Base-by-base conservation (phyloP, 2,888 invertebrate species). In the Volucella bombylans region DNA sequence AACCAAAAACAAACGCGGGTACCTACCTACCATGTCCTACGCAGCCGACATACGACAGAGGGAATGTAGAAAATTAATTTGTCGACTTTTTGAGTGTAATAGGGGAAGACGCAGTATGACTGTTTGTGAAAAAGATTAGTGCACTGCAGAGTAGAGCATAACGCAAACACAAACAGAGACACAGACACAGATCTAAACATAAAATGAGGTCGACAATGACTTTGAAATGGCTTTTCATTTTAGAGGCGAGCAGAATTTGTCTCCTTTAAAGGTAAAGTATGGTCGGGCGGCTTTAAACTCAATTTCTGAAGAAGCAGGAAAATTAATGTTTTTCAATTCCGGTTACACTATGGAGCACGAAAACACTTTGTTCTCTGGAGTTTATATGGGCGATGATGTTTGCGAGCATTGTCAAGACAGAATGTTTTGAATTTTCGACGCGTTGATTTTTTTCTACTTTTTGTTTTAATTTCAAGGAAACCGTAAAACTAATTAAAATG, bases 11-110 rank as follows among this genome's bases (percentile, higher is more conserved):
- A 18, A 73, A 49, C 31, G n/a, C 12, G 15, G 47, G 23, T 38
- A 23, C 15, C 31, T 31, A 31, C 31, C 6, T 1, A 6, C 31
- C 31, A 4, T 31, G 31, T 31, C 31, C 31, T 31, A 31, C 31
- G 31, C 31, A 31, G 6, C 31, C 4, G 31, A 31, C 31, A 31
- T 6, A 6, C 31, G 31, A 31, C 31, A 31, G 31, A 31, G 31
- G 23, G 52, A 15, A 12, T 38, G 31, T 8, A 14, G 9, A 4
- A 49, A 69, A 69, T 50, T 59, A 59, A 59, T 57, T 59, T 69
- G 59, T 59, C 59, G 69, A 18, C 49, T 41, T 41, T 59, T 50
- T 39, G 65, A 12, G 14, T 41, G 50, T 65, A 41, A 41, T 50
- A 31, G 15, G 50, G 8, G 15, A 18, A 39, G 14, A 6, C 31